These are phyloP conservation scores for Caenorhabditis zanzibari DNA, from an alignment of 2,888 invertebrate species.

Conservation along the genomic window DNA sequence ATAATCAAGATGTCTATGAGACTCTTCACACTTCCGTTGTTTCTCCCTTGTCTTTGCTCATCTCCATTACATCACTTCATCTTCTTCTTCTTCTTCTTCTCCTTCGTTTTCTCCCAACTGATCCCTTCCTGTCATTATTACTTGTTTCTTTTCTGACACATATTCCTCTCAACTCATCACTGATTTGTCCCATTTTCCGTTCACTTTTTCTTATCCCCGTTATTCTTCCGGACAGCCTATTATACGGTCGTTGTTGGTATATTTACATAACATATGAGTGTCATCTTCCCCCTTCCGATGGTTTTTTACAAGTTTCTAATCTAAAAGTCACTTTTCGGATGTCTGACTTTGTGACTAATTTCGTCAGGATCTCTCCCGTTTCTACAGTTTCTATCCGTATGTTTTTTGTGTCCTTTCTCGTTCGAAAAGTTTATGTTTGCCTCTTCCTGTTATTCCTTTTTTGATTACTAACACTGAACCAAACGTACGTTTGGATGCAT, in stretches of 20 bases:
- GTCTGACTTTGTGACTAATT: conserved; percentile 61
- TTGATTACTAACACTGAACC: conserved; percentile 55
- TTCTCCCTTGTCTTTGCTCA: neutral
- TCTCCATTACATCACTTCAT: neutral
- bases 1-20: neutral
- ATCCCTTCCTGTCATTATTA: conserved; percentile 5
- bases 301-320: conserved; percentile 51
- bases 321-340: conserved; percentile 49
- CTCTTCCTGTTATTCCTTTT: neutral
- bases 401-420: conserved; percentile 26
- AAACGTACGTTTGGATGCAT: neutral
- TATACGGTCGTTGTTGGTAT: conserved; percentile 33
- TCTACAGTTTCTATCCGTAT: conserved; percentile 10
- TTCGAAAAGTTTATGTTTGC: conserved; percentile 47
- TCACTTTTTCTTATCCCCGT: conserved; percentile 18
- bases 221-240: conserved; percentile 29
- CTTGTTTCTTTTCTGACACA: conserved; percentile 1
- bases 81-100: neutral
- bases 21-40: neutral
- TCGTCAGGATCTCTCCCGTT: conserved; percentile 20
- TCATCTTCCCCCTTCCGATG: conserved; percentile 7
- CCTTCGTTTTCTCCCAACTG: neutral
- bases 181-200: conserved; percentile 13
- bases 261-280: conserved; percentile 53
- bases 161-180: conserved; percentile 3